phyloP scores from a whole-genome alignment of 2,113 vertebrate species.

The Bos taurus region DNA sequence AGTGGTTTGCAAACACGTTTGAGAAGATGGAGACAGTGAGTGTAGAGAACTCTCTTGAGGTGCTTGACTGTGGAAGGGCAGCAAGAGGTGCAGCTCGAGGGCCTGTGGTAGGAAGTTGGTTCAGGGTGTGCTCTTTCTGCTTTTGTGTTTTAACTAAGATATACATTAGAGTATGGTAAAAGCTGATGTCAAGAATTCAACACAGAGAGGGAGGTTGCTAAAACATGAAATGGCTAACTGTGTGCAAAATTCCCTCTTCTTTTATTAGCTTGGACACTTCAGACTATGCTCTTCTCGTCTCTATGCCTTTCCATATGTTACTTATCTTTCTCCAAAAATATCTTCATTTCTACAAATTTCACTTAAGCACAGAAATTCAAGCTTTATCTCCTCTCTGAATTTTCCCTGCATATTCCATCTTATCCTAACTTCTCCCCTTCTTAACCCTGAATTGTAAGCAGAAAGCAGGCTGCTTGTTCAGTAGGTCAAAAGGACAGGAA shows the following conservation, averaged over 20 bases:
- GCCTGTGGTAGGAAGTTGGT: neutral
- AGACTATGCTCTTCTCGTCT: no score
- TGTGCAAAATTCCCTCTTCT: neutral
- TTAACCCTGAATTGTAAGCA: neutral
- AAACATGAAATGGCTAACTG: neutral
- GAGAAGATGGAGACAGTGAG: neutral
- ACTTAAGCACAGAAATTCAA: neutral
- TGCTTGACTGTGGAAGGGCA: neutral
- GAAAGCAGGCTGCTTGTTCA: neutral
- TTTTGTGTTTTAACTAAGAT: neutral
- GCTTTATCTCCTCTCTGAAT: neutral
- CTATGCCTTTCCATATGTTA: neutral
- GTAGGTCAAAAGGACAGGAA: no score
- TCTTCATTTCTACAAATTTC: neutral
- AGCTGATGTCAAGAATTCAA: neutral
- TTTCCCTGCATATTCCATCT: neutral
- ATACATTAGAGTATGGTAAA: neutral
- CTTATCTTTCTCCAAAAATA: neutral
- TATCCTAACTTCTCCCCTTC: neutral
- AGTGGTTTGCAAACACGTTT: neutral
- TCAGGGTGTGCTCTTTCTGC: neutral
- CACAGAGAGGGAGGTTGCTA: neutral
- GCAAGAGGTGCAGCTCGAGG: neutral
- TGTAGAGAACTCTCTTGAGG: neutral
- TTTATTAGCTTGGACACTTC: neutral